Evolutionary conservation across 2,797 vertebrate genomes (phyloP), one percentile per base, ranked within the genome.

Genomic region (Brachymystax lenok): DNA sequence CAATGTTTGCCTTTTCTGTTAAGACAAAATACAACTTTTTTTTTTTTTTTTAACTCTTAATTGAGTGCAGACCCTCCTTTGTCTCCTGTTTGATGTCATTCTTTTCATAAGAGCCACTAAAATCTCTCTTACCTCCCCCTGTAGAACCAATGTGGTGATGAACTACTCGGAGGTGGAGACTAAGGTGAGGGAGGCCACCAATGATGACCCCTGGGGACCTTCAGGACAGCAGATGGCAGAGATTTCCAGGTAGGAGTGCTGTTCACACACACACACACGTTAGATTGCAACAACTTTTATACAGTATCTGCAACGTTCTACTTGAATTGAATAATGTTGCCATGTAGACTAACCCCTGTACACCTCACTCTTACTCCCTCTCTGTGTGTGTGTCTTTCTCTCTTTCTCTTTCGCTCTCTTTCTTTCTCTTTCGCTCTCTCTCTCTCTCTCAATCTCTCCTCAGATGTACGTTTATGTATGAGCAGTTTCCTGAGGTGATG

Each of bases 111-210:
- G 54, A 56, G 5, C 2, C 19, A 6, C 1, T 16, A 4, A 59
- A 61, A 61, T 63, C 27, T 27, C 59, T 63, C 59, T 12, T 63
- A 27, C 59, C 1, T 59, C 2, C 21, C 59, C n/a, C 59, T 35
- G 81, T 90, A 99, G 98, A 92, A 99, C 98, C 95, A 99, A 99
- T 84, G 97, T 99, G 89, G 98, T 99, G 91, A 99, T 99, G 98
- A 99, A 99, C 96, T 99, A 99, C 93, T 97, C 98, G 83, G 98
- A 99, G 93, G 96, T 96, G 5, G 98, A 99, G 92, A 98, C 98
- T 86, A 99, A 99, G 93, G 98, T 99, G 94, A 95, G 98, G 94
- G 98, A 99, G 93, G 98, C 98, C 91, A 99, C 98, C 87, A 99
- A 99, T 84, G 98, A 99, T 46, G 98, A 99, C 93, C 94, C 98